Conservation (phyloP, 2,113 vertebrate genomes). For the Gymnorhina tibicen region DNA sequence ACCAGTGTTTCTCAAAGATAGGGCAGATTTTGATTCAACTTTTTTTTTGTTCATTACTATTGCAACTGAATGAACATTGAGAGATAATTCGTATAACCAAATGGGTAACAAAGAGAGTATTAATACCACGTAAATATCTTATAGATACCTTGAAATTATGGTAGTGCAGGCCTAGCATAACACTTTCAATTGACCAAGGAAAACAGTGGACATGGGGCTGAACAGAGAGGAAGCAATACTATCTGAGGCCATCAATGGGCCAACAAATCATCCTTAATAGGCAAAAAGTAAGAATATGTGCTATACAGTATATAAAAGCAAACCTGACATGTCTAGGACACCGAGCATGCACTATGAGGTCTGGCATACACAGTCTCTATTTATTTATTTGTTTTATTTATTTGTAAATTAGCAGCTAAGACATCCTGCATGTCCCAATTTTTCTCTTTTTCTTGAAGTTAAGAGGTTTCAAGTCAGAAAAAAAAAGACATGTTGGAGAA, state of each 20-base stretch:
- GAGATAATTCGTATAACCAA: not conserved
- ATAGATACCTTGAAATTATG: not conserved
- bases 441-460: not conserved
- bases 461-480: not conserved
- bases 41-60: not conserved
- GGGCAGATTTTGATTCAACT: not conserved
- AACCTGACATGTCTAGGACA: not conserved
- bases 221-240: not conserved
- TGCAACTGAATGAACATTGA: not conserved
- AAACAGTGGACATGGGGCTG: not conserved
- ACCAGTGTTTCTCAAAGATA: not conserved
- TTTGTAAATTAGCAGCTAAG: not conserved
- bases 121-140: not conserved
- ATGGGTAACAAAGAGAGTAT: not conserved
- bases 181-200: not conserved
- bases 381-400: not conserved
- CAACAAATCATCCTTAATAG: not conserved
- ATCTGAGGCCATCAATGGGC: not conserved
- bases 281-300: not conserved
- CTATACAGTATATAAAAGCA: not conserved
- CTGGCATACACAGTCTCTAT: not conserved
- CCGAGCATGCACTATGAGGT: not conserved
- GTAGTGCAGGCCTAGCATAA: not conserved
- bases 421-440: not conserved
- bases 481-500: not conserved